A percentile compares a stretch with the other conserved stretches of the same genome.
Evolutionary conservation across 2,888 invertebrate genomes (phyloP).

Genomic region (Leptopilina drosophilae): DNA sequence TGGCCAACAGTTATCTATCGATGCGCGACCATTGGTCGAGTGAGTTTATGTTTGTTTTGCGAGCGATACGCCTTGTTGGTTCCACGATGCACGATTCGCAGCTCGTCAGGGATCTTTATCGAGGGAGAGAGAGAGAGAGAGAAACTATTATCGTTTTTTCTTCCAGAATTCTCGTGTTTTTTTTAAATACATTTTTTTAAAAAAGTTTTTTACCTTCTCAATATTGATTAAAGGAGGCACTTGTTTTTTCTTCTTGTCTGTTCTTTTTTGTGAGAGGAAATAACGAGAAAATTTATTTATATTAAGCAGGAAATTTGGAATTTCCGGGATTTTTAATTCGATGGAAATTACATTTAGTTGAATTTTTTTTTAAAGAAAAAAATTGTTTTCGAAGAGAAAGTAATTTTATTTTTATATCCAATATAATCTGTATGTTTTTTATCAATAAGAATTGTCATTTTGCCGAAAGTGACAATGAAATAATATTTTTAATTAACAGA

Average conservation of each 20-base stretch:
- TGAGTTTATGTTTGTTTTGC: constrained; percentile 68
- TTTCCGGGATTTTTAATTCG: too few relatives aligned
- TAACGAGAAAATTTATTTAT: constrained; percentile 1
- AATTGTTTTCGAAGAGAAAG: too few relatives aligned
- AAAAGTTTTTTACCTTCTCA: background rate
- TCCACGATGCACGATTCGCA: constrained; percentile 54
- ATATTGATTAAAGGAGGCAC: constrained; percentile 29
- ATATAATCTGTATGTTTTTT: too few relatives aligned
- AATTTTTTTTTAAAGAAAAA: too few relatives aligned
- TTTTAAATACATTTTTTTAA: too few relatives aligned
- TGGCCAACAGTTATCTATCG: constrained; percentile 60
- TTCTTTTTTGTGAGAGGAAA: background rate
- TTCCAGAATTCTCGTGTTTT: constrained; percentile 11
- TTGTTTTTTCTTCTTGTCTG: constrained; percentile 4
- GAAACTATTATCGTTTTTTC: constrained; percentile 48
- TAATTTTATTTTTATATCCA: too few relatives aligned
- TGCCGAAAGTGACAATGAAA: too few relatives aligned
- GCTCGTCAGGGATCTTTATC: constrained; percentile 51
- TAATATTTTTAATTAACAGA: too few relatives aligned
- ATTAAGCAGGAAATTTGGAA: too few relatives aligned
- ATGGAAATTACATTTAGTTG: too few relatives aligned
- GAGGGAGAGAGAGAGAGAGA: constrained; percentile 25
- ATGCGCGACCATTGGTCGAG: constrained; percentile 57
- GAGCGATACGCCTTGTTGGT: constrained; percentile 63
- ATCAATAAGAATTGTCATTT: too few relatives aligned